Base-by-base conservation (phyloP, 2,113 vertebrate genomes). In the Cyanocitta stelleri region DNA sequence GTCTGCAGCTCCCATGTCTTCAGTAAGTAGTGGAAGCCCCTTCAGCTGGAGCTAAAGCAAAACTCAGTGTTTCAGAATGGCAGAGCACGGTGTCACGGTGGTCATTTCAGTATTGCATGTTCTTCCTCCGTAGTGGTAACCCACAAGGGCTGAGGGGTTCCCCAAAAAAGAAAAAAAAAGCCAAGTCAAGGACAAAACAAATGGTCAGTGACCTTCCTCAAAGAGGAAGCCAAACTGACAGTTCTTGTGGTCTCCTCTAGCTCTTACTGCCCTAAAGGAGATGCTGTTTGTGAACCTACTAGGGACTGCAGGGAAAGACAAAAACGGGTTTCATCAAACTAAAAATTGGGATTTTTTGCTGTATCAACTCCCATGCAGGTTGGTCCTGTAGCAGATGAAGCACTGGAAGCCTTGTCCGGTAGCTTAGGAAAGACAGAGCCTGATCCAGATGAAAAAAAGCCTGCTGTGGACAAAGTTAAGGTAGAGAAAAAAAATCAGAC, bases 381-480 rank as follows among this genome's bases (percentile, higher is more conserved):
- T 67, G 69, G 59, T 76, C 22, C 9, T 1, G 46, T 71, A 24
- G 43, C 96, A 23, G 96, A 93, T 19, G 97, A 98, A 54, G 96
- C 96, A 10, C 73, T 98, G 6, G 97, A 98, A 78, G 94, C 96
- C 66, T 96, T 98, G 92, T 97, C 97, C 54, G 96, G 96, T 13
- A 98, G 97, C 88, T 90, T 98, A 18, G 97, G 96, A n/a, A 87
- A 94, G 73, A 97, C 18, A 26, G 81, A 98, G 51, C 89, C 94
- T 46, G 96, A 96, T n/a, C 97, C 95, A 86, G 94, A 96, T 16
- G 93, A 94, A 23, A 96, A 92, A 21, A 97, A 98, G 49, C 96
- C 97, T 87, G 43, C 30, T 76, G 91, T 94, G 58, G 98, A 98
- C 95, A 95, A 97, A 97, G 58, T 98, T 69, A 98, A 98, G 97